Evolutionary conservation across 2,113 vertebrate genomes (phyloP), one percentile per base, ranked within the genome.

Genomic region (Marcusenius ussheri): DNA sequence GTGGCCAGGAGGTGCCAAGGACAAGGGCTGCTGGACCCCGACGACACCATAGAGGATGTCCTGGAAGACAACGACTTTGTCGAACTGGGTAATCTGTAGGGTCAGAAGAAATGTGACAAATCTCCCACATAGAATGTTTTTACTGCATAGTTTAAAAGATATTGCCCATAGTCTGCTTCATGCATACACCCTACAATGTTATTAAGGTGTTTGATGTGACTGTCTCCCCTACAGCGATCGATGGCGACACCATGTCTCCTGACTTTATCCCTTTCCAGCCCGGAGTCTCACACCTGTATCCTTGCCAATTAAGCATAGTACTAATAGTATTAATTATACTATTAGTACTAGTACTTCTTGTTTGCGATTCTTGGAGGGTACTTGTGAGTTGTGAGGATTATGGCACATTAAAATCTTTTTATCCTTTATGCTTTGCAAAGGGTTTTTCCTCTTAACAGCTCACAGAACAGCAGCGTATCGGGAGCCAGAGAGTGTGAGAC

Each of bases 21-120:
- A 1, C 94, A 96, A 89, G 97, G 98, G 62, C 93, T 99, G 93
- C 89, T 99, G 95, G 98, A 99, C 93, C 93, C 94, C 0, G 98
- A 98, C 58, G 98, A 99, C 91, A 91, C 91, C 0, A 94, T 99
- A 21, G 97, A 97, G 15, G 96, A 97, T 92, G 97, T 97, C 5
- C 94, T 99, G 88, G 98, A 99, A 88, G 97, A 99, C 93, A 99
- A 99, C 46, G 98, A 99, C 90, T 99, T 99, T 91, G 96, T 99
- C 17, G 98, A 99, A 95, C 95, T 99, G 77, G 98, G 98, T 99
- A 97, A 98, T 95, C 90, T 88, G 51, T 88, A 21, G 8, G 5
- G 39, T 84, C 24, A 45, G 24, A 10, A 84, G 8, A n/a, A 24
- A 47, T 21, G 15, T 47, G 45, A 47, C 42, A 47, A 24, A 47